A percentile compares a stretch with the other conserved stretches of the same genome.
Conservation (phyloP, 2,888 invertebrate species). For the Dromius quadrimaculatus region DNA sequence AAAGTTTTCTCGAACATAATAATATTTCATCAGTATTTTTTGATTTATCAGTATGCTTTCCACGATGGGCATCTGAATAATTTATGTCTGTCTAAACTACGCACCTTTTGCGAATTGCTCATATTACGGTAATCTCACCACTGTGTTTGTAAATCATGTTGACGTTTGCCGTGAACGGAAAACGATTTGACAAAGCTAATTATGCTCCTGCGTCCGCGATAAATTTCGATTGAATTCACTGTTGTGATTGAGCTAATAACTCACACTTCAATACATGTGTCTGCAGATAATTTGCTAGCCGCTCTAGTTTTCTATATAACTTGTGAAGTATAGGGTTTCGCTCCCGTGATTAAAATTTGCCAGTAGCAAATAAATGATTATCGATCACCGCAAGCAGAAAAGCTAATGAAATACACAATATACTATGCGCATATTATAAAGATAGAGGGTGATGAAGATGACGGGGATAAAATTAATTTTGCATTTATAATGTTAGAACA, state of each 20-base stretch:
- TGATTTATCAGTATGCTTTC: constrained; percentile 35
- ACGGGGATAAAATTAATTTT: no score
- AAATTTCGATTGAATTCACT: constrained; percentile 21
- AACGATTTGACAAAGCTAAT: constrained; percentile 27
- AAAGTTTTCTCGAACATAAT: constrained; percentile 39
- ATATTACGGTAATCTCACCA: no score
- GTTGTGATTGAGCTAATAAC: constrained; percentile 23
- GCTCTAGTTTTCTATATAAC: not conserved
- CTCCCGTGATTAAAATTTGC: no score
- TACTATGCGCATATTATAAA: no score
- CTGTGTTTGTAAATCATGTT: constrained; percentile 18
- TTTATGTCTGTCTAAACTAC: constrained; percentile 38
- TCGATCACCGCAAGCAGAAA: no score
- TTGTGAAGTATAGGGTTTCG: not conserved
- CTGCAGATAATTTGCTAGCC: constrained; percentile 1
- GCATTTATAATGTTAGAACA: no score
- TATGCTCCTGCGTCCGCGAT: constrained; percentile 16
- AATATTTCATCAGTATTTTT: constrained; percentile 45
- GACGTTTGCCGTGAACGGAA: constrained; percentile 22
- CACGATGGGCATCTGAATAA: constrained; percentile 44
- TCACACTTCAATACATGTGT: constrained; percentile 32
- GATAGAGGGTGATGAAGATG: no score
- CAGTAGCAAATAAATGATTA: no score
- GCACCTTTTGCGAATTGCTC: constrained; percentile 23
- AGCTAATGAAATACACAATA: no score